phyloP scores from a whole-genome alignment of 1,140 invertebrate species.

The Drosophila oshimai region DNA sequence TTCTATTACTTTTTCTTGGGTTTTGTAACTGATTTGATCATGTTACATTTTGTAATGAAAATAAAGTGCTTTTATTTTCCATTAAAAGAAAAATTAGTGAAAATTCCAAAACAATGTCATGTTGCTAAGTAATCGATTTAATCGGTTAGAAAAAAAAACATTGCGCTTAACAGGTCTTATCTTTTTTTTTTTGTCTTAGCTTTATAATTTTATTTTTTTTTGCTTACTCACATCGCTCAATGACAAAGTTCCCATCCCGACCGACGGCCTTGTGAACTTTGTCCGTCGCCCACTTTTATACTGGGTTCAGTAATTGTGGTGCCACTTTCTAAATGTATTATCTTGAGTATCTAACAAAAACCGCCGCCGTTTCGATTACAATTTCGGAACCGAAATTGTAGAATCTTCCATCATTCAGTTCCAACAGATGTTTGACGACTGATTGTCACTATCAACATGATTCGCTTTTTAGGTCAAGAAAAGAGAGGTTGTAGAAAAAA shows the following conservation, averaged over 20 bases:
- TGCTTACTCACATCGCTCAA: constrained; percentile 47
- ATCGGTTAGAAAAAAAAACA: no score
- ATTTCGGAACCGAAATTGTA: no score
- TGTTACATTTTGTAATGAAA: no score
- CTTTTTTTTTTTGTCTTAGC: neutral
- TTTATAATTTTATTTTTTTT: neutral
- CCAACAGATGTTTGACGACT: neutral
- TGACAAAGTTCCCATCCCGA: constrained; percentile 48
- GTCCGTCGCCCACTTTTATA: neutral
- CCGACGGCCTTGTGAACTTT: constrained; percentile 5
- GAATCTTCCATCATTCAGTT: no score
- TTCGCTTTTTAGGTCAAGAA: neutral
- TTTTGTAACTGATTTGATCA: no score
- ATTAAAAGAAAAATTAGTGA: no score
- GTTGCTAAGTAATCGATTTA: no score
- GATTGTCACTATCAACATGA: neutral
- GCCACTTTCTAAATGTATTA: neutral
- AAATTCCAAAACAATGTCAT: no score
- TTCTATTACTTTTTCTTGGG: no score
- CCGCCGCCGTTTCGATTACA: no score
- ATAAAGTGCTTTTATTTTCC: no score
- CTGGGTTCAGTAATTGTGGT: neutral
- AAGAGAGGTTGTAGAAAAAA: neutral
- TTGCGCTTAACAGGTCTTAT: no score
- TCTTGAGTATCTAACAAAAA: neutral